Conservation (phyloP, 2,888 invertebrate genomes). For the Harpalus rufipes region DNA sequence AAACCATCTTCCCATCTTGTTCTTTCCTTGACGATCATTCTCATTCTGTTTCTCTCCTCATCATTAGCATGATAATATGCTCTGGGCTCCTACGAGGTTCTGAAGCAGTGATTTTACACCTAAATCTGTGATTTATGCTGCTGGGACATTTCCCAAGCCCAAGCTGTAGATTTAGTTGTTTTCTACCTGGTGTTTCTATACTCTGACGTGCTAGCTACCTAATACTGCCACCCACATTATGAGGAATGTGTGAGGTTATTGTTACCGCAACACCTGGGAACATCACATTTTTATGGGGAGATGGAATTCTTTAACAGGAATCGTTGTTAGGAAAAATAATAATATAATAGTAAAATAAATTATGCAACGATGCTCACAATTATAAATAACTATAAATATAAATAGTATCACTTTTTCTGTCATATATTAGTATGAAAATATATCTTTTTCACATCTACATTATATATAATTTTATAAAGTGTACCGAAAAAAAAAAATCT, state of each 20-base stretch:
- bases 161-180: constrained; percentile 31
- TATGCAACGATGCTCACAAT: no score
- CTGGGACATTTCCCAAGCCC: constrained; percentile 14
- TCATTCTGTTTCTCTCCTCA: neutral
- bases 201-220: constrained; percentile 31
- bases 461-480: no score
- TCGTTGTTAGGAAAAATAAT: no score
- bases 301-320: neutral
- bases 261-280: constrained; percentile 28
- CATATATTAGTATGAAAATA: no score
- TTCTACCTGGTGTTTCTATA: constrained; percentile 45
- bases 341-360: no score
- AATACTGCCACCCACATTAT: constrained; percentile 30
- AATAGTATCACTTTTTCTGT: no score
- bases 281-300: neutral
- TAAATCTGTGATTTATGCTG: constrained; percentile 44
- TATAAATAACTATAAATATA: no score
- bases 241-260: constrained; percentile 18
- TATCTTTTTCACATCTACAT: no score
- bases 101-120: constrained; percentile 11
- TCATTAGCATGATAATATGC: constrained; percentile 37
- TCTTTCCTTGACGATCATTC: neutral
- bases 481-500: no score
- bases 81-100: constrained; percentile 25
- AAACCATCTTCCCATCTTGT: neutral